These are phyloP conservation scores for Zaprionus capensis DNA, from an alignment of 1,140 invertebrate species.

Conservation along the genomic window DNA sequence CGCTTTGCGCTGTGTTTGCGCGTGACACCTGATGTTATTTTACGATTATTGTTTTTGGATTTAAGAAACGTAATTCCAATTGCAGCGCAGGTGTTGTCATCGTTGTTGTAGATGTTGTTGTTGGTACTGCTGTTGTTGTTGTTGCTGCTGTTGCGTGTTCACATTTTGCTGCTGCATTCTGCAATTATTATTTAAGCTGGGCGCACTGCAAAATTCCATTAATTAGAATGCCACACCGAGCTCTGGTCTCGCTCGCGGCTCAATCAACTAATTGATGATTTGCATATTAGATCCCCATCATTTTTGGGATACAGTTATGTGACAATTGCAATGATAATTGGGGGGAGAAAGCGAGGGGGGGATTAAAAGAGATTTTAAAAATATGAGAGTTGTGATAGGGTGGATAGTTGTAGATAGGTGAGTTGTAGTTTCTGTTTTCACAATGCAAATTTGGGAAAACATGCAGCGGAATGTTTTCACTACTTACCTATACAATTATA, in stretches of 20 bases:
- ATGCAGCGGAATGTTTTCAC: neutral
- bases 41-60: conserved; percentile 81
- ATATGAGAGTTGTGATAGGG: neutral
- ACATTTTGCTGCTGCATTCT: conserved; percentile 14
- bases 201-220: conserved; percentile 50
- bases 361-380: neutral
- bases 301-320: conserved; percentile 8
- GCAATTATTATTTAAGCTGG: conserved; percentile 36
- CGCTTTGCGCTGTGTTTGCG: conserved; percentile 56
- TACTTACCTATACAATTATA: neutral
- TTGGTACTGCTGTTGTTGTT: conserved; percentile 25
- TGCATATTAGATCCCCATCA: conserved; percentile 5
- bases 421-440: neutral
- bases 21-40: conserved; percentile 82
- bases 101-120: conserved; percentile 25
- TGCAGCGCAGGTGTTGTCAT: conserved; percentile 60
- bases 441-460: neutral
- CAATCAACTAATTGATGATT: conserved; percentile 54
- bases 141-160: conserved; percentile 10
- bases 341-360: neutral
- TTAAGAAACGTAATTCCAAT: conserved; percentile 79
- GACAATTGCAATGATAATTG: conserved; percentile 1
- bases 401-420: neutral
- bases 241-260: conserved; percentile 39
- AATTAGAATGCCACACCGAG: conserved; percentile 62